Conservation (phyloP, 2,797 vertebrate species). For the Anabas testudineus region DNA sequence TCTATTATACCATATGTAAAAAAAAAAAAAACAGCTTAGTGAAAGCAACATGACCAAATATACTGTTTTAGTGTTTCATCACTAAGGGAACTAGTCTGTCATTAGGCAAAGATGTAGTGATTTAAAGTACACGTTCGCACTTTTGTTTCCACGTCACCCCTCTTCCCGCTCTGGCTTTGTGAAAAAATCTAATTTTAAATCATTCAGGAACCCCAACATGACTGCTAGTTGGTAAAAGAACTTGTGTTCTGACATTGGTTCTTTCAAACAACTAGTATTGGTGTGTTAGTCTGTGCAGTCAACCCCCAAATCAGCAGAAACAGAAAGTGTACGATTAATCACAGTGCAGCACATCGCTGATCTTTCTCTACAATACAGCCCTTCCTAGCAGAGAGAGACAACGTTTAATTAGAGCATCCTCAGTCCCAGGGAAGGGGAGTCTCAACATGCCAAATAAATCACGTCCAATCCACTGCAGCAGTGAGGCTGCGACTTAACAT, state of each 20-base stretch:
- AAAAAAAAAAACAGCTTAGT: slow-evolving; percentile 14
- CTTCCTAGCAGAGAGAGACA: slow-evolving; percentile 33
- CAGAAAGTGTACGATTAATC: slow-evolving; percentile 55
- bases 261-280: slow-evolving; percentile 20
- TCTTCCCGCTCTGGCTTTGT: background rate
- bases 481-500: slow-evolving; percentile 28
- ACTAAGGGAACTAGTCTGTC: slow-evolving; percentile 12
- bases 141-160: background rate
- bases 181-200: background rate
- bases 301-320: slow-evolving; percentile 65
- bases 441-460: slow-evolving; percentile 49
- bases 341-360: slow-evolving; percentile 44
- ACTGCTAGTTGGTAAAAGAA: slow-evolving; percentile 16
- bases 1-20: slow-evolving; percentile 9
- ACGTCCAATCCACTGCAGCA: slow-evolving; percentile 42
- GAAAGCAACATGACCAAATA: slow-evolving; percentile 25
- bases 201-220: background rate
- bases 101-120: slow-evolving; percentile 3
- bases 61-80: slow-evolving; percentile 21
- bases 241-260: slow-evolving; percentile 21
- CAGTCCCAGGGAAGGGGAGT: slow-evolving; percentile 9
- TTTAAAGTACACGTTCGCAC: slow-evolving; percentile 1
- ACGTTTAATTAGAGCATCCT: slow-evolving; percentile 51
- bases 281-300: slow-evolving; percentile 24
- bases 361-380: slow-evolving; percentile 37